Conservation (phyloP, 2,888 invertebrate genomes). For the Drosophila eohydei region DNA sequence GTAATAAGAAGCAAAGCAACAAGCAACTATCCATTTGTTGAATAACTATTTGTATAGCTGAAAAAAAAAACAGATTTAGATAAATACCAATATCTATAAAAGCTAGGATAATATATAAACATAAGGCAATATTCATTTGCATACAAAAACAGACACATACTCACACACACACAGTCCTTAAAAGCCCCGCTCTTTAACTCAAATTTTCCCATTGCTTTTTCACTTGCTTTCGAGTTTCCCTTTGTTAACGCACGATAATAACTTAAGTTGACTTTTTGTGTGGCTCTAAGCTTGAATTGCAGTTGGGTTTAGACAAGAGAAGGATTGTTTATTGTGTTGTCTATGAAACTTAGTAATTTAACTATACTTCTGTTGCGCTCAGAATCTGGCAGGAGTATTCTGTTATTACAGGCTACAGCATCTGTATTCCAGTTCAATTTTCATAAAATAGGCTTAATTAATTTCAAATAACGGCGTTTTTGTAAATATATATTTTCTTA, state of each 20-base stretch:
- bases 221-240: conserved; percentile 1
- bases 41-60: conserved; percentile 42
- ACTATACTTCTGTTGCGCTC: not conserved
- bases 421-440: not conserved
- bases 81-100: conserved; percentile 37
- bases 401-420: not conserved
- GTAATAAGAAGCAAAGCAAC: conserved; percentile 66
- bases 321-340: too few species aligned
- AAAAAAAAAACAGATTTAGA: conserved; percentile 20
- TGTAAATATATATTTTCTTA: conserved; percentile 23
- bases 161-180: conserved; percentile 15
- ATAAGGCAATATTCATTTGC: conserved; percentile 36
- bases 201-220: conserved; percentile 9
- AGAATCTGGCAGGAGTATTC: not conserved
- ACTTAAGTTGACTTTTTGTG: not conserved
- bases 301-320: not conserved
- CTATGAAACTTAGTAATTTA: not conserved
- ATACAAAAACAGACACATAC: conserved; percentile 10
- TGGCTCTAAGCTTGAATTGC: not conserved
- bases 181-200: not conserved
- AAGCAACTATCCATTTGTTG: conserved; percentile 41
- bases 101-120: conserved; percentile 40
- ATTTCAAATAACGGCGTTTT: not conserved
- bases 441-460: not conserved
- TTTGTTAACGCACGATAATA: conserved; percentile 6